Conservation (phyloP, 2,797 vertebrate species). For the Pseudomugil gertrudae region DNA sequence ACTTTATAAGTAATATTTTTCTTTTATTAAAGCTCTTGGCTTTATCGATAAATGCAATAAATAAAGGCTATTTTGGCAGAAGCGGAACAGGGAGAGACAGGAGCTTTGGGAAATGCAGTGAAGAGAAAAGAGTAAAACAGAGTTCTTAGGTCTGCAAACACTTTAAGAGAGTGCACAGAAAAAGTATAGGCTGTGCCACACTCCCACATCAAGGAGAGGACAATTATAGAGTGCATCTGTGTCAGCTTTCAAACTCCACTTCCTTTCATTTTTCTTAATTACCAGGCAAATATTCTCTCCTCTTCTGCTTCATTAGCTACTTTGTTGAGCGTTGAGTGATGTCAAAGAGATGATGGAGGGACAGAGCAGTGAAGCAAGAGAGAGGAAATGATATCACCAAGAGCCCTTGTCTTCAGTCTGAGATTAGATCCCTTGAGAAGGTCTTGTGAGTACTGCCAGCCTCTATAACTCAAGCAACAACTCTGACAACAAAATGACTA, state of each 20-base stretch:
- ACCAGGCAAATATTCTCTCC: conserved; percentile 76
- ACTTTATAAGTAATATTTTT: neutral
- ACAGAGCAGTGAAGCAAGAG: conserved; percentile 67
- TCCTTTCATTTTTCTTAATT: conserved; percentile 86
- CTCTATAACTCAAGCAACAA: conserved; percentile 65
- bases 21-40: neutral
- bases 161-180: conserved; percentile 28
- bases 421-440: conserved; percentile 67
- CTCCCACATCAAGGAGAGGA: conserved; percentile 70
- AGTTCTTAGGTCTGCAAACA: conserved; percentile 27
- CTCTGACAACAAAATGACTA: conserved; percentile 68
- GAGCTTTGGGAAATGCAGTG: conserved; percentile 7
- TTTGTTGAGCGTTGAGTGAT: conserved; percentile 83
- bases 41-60: conserved; percentile 19
- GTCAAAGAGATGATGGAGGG: conserved; percentile 81
- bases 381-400: conserved; percentile 58
- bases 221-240: conserved; percentile 75
- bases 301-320: conserved; percentile 83
- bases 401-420: conserved; percentile 62
- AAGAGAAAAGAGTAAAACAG: conserved; percentile 5
- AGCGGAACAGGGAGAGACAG: conserved; percentile 8
- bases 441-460: conserved; percentile 52
- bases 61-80: conserved; percentile 28
- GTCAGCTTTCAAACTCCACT: conserved; percentile 76
- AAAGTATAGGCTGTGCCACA: conserved; percentile 55